Conservation (phyloP, 2,113 vertebrate genomes). For the Myotis lucifugus region DNA sequence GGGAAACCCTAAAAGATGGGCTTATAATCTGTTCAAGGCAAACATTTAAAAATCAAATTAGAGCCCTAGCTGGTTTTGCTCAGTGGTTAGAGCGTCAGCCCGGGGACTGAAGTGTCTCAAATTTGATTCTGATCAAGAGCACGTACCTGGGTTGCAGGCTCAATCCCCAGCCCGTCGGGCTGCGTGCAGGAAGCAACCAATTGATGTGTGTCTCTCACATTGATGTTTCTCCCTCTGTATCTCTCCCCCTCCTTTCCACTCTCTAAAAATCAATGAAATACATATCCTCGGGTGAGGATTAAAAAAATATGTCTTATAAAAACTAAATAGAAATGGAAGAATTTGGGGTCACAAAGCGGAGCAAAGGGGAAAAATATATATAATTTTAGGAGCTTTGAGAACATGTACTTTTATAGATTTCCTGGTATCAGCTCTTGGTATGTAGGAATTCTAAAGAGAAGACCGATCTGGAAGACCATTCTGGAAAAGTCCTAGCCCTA, state of each 20-base stretch:
- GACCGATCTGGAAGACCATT: neutral
- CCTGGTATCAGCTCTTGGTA: neutral
- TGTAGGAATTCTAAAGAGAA: neutral
- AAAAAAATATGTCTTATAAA: neutral
- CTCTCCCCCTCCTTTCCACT: neutral
- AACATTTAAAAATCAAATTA: neutral
- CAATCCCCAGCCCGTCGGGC: neutral
- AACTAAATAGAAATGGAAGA: rapidly evolving
- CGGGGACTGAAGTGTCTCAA: neutral
- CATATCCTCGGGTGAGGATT: too few relatives aligned
- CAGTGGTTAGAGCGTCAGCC: neutral
- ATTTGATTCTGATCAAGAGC: neutral
- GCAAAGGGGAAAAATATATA: neutral
- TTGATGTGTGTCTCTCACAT: neutral
- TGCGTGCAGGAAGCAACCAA: neutral
- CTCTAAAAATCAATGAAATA: rapidly evolving
- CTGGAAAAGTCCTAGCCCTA: neutral
- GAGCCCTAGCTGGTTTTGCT: neutral
- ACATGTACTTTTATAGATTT: rapidly evolving
- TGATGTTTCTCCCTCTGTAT: neutral
- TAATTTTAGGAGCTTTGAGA: neutral
- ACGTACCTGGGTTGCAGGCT: neutral
- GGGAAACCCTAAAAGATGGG: neutral
- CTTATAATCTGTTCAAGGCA: neutral
- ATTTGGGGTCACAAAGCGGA: neutral